A percentile compares a stretch with the other conserved stretches of the same genome.
Conservation (phyloP, 1,140 invertebrate species). For the Papilio xuthus region DNA sequence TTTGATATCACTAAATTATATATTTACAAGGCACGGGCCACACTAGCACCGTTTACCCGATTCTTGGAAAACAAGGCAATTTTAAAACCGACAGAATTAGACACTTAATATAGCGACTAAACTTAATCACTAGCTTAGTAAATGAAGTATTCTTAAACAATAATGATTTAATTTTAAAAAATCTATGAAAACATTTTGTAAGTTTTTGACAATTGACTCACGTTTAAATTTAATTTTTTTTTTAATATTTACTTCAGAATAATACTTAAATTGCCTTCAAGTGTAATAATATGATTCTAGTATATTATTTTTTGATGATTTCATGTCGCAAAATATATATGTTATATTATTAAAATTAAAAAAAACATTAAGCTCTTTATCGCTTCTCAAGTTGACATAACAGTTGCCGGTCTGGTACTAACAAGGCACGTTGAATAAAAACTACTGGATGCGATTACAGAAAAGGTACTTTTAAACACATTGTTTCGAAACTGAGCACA, state of each 20-base stretch:
- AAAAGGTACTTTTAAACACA: neutral
- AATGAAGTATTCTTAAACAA: neutral
- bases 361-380: slow-evolving; percentile 14
- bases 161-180: neutral
- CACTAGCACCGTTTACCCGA: slow-evolving; percentile 1
- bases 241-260: neutral
- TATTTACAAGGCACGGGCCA: slow-evolving; percentile 51
- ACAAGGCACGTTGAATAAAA: slow-evolving; percentile 2
- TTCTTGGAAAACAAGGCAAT: slow-evolving; percentile 14
- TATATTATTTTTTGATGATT: neutral
- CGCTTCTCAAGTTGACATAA: slow-evolving; percentile 19
- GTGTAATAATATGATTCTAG: neutral
- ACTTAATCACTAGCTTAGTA: neutral
- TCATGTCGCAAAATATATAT: neutral
- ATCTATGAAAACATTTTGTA: neutral
- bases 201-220: neutral
- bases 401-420: slow-evolving; percentile 7
- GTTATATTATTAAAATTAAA: slow-evolving; percentile 7
- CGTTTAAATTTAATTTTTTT: neutral
- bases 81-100: slow-evolving; percentile 10
- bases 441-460: neutral
- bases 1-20: slow-evolving; percentile 35
- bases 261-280: neutral
- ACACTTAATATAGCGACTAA: neutral
- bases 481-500: too few relatives aligned